Percentiles rank a stretch among this genome's conserved stretches.
phyloP scores from a whole-genome alignment of 1,140 invertebrate genomes.

The Drosophila novamexicana region DNA sequence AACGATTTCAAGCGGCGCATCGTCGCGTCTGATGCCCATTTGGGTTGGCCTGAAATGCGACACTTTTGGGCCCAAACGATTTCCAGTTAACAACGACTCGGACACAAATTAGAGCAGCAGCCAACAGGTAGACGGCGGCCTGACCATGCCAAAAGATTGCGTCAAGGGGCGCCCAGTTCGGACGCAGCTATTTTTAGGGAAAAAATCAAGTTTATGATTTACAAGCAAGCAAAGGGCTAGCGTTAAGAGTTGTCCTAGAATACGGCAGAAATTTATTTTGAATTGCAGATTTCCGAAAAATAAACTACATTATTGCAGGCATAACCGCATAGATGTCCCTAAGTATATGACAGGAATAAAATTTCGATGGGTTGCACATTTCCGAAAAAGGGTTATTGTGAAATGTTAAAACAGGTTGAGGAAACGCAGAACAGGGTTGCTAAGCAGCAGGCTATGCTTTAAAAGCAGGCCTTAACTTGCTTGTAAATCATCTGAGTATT shows the following conservation, averaged over 20 bases:
- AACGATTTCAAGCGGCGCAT: conserved; percentile 52
- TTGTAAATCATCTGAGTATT: too few species aligned
- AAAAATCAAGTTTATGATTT: conserved; percentile 25
- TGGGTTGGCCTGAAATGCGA: conserved; percentile 59
- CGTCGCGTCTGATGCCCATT: conserved; percentile 26
- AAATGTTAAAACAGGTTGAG: too few species aligned
- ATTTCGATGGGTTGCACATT: not conserved
- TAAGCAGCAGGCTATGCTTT: not conserved
- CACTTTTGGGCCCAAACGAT: conserved; percentile 60
- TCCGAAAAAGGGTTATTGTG: not conserved
- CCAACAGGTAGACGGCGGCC: conserved; percentile 15
- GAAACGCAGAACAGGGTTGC: too few species aligned
- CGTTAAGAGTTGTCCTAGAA: conserved; percentile 23
- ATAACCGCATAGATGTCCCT: not conserved
- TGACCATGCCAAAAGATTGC: conserved; percentile 29
- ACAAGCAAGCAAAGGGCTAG: not conserved
- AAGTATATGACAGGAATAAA: not conserved
- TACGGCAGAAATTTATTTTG: not conserved
- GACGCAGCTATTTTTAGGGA: conserved; percentile 32
- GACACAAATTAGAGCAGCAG: conserved; percentile 60
- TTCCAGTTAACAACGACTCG: conserved; percentile 58
- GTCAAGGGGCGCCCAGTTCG: conserved; percentile 47
- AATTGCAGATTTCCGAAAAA: not conserved
- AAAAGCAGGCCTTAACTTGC: not conserved
- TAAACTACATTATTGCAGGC: not conserved